These are phyloP conservation scores for Drosophila planitibia DNA, from an alignment of 2,888 invertebrate species.

Conservation along the genomic window DNA sequence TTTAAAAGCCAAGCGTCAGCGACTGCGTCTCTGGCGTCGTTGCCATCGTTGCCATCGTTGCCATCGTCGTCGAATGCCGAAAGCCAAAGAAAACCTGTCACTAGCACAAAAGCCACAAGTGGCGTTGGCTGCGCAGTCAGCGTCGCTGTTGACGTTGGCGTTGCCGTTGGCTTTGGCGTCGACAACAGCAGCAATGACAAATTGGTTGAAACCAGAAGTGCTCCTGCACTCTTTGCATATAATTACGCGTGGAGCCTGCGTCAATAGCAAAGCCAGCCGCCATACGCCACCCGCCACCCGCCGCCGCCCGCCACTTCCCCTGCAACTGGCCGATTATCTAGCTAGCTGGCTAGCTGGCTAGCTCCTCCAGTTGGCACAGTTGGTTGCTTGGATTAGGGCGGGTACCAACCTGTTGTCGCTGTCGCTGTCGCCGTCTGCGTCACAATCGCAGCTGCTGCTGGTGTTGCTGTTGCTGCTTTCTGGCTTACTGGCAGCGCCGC, in stretches of 20 bases:
- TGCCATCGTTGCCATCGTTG: constrained; percentile 1
- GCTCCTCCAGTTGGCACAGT: constrained; percentile 12
- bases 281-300: background rate
- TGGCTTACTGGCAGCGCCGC: constrained; percentile 8
- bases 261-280: constrained; percentile 7
- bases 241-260: constrained; percentile 47
- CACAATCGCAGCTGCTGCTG: constrained; percentile 19
- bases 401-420: constrained; percentile 53
- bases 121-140: constrained; percentile 33
- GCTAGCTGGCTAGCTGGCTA: constrained; percentile 9
- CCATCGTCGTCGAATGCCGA: constrained; percentile 16
- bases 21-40: constrained; percentile 8
- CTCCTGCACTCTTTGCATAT: constrained; percentile 73
- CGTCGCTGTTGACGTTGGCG: constrained; percentile 7
- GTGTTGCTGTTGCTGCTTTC: background rate
- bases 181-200: constrained; percentile 59
- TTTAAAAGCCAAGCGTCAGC: constrained; percentile 37
- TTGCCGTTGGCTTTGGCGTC: constrained; percentile 11
- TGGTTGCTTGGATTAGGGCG: constrained; percentile 43
- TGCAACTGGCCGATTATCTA: background rate
- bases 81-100: constrained; percentile 57
- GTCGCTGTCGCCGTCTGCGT: constrained; percentile 33
- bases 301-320: background rate
- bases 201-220: constrained; percentile 76
- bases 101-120: constrained; percentile 39